Percentiles rank a stretch among this genome's conserved stretches.
Conservation (phyloP, 2,113 vertebrate species). For the Hystrix cristata region DNA sequence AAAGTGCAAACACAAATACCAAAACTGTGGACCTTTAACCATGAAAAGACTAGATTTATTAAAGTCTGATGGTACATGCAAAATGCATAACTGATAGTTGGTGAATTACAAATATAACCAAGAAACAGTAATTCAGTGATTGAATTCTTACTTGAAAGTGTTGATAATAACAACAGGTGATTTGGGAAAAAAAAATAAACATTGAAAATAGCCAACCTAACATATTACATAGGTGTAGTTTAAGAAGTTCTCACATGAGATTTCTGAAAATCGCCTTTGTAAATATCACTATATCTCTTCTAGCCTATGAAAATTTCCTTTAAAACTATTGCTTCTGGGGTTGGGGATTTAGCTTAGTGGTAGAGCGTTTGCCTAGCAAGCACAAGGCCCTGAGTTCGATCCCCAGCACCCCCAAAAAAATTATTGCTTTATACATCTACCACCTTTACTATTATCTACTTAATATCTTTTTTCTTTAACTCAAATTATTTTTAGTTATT, state of each 20-base stretch:
- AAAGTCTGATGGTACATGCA: conserved; percentile 34
- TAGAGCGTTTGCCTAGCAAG: no score
- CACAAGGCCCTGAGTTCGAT: no score
- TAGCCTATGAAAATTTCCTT: not conserved
- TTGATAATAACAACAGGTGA: not conserved
- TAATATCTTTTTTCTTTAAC: conserved; percentile 15
- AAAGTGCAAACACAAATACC: conserved; percentile 43
- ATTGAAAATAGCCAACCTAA: not conserved
- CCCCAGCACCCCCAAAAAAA: not conserved
- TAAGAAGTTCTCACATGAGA: not conserved
- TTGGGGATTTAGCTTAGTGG: no score
- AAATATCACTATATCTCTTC: not conserved
- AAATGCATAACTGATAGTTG: not conserved
- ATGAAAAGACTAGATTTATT: conserved; percentile 28
- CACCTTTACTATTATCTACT: conserved; percentile 15
- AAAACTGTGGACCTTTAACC: not conserved
- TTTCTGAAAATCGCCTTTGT: not conserved
- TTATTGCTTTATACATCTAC: not conserved
- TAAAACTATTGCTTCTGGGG: not conserved
- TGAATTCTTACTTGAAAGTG: not conserved
- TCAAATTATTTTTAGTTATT: conserved; percentile 18
- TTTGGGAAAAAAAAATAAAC: not conserved
- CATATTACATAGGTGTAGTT: not conserved
- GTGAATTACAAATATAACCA: conserved; percentile 33
- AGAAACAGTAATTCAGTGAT: not conserved